phyloP scores from a whole-genome alignment of 37 sponge, comb jelly and placozoan genomes.

The Aphrocallistes beatrix region DNA sequence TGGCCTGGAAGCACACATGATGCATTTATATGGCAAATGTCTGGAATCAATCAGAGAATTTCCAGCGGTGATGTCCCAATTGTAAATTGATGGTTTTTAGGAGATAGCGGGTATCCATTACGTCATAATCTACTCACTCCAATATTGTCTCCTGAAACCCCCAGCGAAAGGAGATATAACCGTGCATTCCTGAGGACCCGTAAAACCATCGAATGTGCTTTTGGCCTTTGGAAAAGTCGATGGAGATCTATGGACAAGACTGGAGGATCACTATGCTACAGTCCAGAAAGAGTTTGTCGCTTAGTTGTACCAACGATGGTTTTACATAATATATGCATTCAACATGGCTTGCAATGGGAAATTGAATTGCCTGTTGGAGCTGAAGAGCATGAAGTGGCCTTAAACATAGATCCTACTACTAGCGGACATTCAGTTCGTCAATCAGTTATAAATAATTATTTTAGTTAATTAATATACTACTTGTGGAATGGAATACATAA shows the following conservation, averaged over 20 bases:
- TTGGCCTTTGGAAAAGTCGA: constrained; percentile 17
- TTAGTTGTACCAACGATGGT: constrained; percentile 2
- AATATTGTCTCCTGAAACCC: constrained; percentile 13
- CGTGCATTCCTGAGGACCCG: constrained; percentile 14
- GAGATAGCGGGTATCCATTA: neutral
- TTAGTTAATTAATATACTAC: constrained; percentile 4
- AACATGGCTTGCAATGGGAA: constrained; percentile 15
- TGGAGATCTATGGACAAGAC: constrained; percentile 15
- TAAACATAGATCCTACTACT: neutral
- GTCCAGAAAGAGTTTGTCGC: constrained; percentile 13
- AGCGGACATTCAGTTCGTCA: constrained; percentile 4
- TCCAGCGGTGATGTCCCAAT: neutral
- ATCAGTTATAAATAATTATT: constrained; percentile 12
- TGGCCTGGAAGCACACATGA: constrained; percentile 3
- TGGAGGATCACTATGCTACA: constrained; percentile 4
- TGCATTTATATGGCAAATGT: neutral
- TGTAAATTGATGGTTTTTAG: neutral
- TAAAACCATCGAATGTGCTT: constrained; percentile 10
- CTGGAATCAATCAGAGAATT: neutral
- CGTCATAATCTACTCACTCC: neutral
- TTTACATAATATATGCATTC: constrained; percentile 10
- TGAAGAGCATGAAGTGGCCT: neutral
- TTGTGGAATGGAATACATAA: neutral
- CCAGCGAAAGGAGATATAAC: constrained; percentile 17
- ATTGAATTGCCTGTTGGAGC: constrained; percentile 15